Evolutionary conservation across 2,113 vertebrate genomes (phyloP).

Genomic region (Leucopsar rothschildi): DNA sequence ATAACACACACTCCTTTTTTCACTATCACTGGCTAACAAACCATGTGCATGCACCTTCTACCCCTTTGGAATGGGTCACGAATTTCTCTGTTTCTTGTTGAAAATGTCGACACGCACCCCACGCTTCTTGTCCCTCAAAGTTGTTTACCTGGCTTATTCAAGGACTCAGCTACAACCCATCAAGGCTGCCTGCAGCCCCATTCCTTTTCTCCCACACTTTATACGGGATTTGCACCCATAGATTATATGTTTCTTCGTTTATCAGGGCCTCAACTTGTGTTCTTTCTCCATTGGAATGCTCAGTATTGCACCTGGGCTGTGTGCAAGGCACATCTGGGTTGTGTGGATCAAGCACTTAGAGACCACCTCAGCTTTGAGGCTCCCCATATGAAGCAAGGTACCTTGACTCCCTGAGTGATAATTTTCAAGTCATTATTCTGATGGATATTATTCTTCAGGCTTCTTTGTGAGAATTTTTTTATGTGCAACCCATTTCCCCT

Average conservation of each 20-base stretch:
- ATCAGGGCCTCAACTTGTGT: background rate
- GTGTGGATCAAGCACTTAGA: background rate
- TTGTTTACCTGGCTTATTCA: background rate
- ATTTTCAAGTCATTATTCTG: background rate
- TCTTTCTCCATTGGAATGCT: background rate
- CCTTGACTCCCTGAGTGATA: background rate
- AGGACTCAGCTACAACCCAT: no score
- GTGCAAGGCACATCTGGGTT: background rate
- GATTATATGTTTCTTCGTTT: background rate
- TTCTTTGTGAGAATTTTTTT: background rate
- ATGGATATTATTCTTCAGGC: background rate
- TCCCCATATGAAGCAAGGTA: background rate
- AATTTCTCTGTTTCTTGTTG: background rate
- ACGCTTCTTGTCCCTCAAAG: background rate
- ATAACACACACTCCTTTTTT: background rate
- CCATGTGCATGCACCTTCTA: no score
- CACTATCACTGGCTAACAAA: background rate
- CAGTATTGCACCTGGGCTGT: accelerated
- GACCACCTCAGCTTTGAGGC: background rate
- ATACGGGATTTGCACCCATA: background rate
- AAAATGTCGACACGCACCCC: background rate
- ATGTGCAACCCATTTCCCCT: background rate
- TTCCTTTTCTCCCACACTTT: background rate
- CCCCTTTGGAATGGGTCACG: no score
- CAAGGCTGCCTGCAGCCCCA: background rate